phyloP scores from a whole-genome alignment of 2,888 invertebrate species.

The Coelinius sp. region DNA sequence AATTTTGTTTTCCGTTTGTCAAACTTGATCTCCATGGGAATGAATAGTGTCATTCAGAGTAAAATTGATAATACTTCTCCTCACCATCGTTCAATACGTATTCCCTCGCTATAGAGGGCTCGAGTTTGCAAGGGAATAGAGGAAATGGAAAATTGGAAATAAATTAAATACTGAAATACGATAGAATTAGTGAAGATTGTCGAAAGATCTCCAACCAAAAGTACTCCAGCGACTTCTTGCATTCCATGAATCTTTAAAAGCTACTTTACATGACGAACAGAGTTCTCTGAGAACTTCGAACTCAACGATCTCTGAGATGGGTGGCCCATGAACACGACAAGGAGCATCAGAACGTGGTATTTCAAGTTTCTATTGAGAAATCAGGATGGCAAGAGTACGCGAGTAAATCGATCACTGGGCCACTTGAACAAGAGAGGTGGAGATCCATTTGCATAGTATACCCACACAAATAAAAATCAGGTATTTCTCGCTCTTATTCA shows the following conservation, averaged over 20 bases:
- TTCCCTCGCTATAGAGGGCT: no score
- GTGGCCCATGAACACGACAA: neutral
- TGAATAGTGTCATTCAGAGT: no score
- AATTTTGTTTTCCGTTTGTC: no score
- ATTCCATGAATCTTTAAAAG: conserved; percentile 31
- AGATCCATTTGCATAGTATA: conserved; percentile 10
- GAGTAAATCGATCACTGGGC: neutral
- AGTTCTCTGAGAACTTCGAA: conserved; percentile 8
- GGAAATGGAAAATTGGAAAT: neutral
- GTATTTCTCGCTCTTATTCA: conserved; percentile 12
- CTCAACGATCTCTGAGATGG: conserved; percentile 17
- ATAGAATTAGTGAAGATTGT: conserved; percentile 14
- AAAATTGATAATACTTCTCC: no score
- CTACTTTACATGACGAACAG: conserved; percentile 23
- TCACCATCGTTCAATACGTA: no score
- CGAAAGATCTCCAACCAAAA: neutral
- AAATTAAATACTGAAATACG: neutral
- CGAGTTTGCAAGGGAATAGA: no score
- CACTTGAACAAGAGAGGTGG: neutral
- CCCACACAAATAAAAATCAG: neutral
- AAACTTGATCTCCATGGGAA: no score
- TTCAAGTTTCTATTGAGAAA: conserved; percentile 12
- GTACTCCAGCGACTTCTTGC: neutral
- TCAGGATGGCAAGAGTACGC: conserved; percentile 4
- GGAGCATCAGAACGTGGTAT: neutral